Evolutionary conservation across 30 jellyfish, hydroid and myxozoan genomes (phyloP).

Genomic region (Aurelia sp.): DNA sequence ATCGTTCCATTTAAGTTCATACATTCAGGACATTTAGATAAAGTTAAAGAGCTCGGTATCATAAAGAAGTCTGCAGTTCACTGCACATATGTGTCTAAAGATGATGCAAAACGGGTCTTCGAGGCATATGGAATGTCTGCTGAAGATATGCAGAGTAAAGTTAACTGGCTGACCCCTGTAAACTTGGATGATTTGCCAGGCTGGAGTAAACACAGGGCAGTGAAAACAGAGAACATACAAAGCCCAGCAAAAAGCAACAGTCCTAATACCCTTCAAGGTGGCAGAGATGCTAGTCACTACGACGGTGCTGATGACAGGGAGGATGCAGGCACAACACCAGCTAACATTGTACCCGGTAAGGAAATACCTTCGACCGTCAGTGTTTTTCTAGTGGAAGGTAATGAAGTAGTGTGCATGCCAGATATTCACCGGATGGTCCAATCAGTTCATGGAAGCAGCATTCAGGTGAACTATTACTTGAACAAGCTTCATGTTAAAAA

Average conservation of each 20-base stretch:
- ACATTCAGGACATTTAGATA: slow-evolving; percentile 93
- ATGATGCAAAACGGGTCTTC: slow-evolving; percentile 92
- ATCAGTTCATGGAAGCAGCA: slow-evolving; percentile 94
- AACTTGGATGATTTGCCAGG: slow-evolving; percentile 76
- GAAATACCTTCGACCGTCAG: slow-evolving; percentile 56
- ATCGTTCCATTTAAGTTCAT: slow-evolving; percentile 97
- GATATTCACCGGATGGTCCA: slow-evolving; percentile 95
- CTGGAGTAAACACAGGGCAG: slow-evolving; percentile 42
- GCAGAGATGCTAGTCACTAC: background rate
- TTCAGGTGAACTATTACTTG: slow-evolving; percentile 93
- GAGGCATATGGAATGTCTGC: slow-evolving; percentile 97
- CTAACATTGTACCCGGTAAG: slow-evolving; percentile 19
- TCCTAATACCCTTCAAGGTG: slow-evolving; percentile 26
- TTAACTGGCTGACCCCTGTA: slow-evolving; percentile 80
- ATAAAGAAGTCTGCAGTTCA: slow-evolving; percentile 96
- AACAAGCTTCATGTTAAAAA: slow-evolving; percentile 92
- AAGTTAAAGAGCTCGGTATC: slow-evolving; percentile 90
- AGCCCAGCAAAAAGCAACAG: slow-evolving; percentile 63
- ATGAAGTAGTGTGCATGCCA: slow-evolving; percentile 99
- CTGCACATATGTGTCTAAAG: slow-evolving; percentile 87
- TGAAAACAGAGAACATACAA: slow-evolving; percentile 40
- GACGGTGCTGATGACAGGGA: slow-evolving; percentile 52
- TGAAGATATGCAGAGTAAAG: slow-evolving; percentile 76
- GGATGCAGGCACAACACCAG: slow-evolving; percentile 38
- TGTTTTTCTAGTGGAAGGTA: slow-evolving; percentile 91